These are phyloP conservation scores for Setipinna tenuifilis DNA, from an alignment of 2,797 vertebrate species.

Conservation along the genomic window DNA sequence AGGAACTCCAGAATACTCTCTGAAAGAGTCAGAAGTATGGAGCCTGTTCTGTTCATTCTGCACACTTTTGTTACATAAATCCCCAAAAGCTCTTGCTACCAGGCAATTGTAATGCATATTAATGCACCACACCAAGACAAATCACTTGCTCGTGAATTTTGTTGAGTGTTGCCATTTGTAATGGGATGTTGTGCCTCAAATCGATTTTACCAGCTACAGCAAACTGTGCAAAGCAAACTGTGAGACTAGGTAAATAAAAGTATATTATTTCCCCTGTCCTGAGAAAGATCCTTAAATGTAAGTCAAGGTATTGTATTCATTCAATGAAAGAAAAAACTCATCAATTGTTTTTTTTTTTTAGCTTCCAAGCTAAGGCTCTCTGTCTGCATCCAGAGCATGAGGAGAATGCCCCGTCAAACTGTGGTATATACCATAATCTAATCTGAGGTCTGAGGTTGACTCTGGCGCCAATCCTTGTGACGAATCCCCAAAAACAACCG, in stretches of 20 bases:
- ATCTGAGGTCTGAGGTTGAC: constrained; percentile 18
- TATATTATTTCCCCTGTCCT: constrained; percentile 3
- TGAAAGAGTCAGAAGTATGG: neutral
- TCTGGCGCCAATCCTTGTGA: neutral
- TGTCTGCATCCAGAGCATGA: neutral
- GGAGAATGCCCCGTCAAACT: neutral
- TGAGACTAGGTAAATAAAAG: neutral
- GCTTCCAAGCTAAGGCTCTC: neutral
- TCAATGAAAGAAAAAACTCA: neutral
- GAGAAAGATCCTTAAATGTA: neutral
- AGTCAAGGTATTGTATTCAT: neutral
- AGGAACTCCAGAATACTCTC: neutral
- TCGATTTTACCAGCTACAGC: constrained; percentile 13
- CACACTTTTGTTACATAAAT: neutral
- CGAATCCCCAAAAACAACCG: neutral
- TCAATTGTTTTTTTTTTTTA: neutral
- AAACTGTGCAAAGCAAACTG: neutral
- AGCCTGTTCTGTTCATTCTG: neutral
- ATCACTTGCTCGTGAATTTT: neutral
- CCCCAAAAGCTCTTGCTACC: neutral
- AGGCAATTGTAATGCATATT: constrained; percentile 30
- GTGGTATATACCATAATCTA: constrained; percentile 12
- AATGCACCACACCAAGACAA: constrained; percentile 33
- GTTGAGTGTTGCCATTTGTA: constrained; percentile 31
- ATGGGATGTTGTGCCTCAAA: constrained; percentile 28